phyloP scores from a whole-genome alignment of 1,140 invertebrate genomes.

The Onthophagus taurus region DNA sequence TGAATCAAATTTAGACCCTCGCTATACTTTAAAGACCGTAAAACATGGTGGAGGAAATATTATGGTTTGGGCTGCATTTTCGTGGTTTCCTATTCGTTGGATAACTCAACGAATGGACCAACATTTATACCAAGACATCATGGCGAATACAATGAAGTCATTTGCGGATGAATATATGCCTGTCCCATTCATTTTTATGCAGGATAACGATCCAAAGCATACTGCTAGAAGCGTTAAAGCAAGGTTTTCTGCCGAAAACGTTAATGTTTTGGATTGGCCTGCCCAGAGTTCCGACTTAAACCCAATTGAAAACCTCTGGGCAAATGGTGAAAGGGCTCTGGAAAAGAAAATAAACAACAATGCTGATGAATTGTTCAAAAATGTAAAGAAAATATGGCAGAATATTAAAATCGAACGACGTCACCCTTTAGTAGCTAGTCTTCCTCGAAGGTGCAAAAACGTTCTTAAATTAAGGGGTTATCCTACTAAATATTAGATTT shows the following conservation, averaged over 20 bases:
- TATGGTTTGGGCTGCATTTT: background rate
- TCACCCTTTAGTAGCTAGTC: no score
- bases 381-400: no score
- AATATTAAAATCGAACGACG: no score
- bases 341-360: no score
- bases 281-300: background rate
- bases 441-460: no score
- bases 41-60: no score
- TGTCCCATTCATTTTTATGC: conserved; percentile 26
- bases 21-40: no score
- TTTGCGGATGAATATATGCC: conserved; percentile 22
- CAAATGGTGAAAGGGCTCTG: background rate
- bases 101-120: background rate
- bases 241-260: background rate
- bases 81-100: background rate
- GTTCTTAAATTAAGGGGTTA: no score
- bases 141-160: conserved; percentile 15
- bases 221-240: conserved; percentile 7
- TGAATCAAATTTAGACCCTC: no score
- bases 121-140: background rate
- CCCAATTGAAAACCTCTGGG: background rate
- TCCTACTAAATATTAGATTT: no score
- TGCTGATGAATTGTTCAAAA: no score
- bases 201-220: conserved; percentile 36
- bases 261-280: background rate